Base-by-base conservation (phyloP, 2,113 vertebrate genomes). In the Smithornis capensis region DNA sequence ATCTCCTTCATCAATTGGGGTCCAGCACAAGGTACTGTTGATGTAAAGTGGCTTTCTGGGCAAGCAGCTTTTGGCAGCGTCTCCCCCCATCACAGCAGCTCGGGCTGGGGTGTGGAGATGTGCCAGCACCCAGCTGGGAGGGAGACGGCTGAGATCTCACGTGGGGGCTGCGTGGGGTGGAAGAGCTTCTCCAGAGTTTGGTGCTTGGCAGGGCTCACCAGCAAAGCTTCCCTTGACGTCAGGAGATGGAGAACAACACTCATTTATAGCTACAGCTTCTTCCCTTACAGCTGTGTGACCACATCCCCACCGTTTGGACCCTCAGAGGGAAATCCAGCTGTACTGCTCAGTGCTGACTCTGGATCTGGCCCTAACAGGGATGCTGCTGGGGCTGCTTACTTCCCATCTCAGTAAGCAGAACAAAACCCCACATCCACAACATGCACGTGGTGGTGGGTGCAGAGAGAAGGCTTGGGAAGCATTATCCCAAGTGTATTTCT, bases 191-290 rank as follows among this genome's bases (percentile, higher is more conserved):
- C 79, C 2, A 1, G 70, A 95, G 90, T 78, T 33, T 2, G 6
- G 35, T 2, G 10, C 44, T 83, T 87, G 95, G 90, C 95, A 91
- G 87, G 38, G 35, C 84, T 95, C 11, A 0, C 81, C 74, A 23
- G 90, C 75, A 90, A 88, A 96, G 59, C 88, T 93, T 96, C 79
- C 25, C 79, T 93, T 95, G 96, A 93, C 94, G 83, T 96, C 95
- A 92, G 69, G 64, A 86, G 76, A 68, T 52, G 68, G 83, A 89
- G 91, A 96, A 94, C 91, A 96, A 87, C 96, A 87, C 53, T 82
- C 90, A 73, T 86, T 95, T 96, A 86, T 94, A 96, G 95, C 74
- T 93, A 90, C 89, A 83, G 68, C 64, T 93, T 83, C 91, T 95
- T 86, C 68, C 10, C 73, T 68, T 50, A 57, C 95, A 95, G 93